Conservation (phyloP, 1,140 invertebrate species). For the Octopus bimaculoides region DNA sequence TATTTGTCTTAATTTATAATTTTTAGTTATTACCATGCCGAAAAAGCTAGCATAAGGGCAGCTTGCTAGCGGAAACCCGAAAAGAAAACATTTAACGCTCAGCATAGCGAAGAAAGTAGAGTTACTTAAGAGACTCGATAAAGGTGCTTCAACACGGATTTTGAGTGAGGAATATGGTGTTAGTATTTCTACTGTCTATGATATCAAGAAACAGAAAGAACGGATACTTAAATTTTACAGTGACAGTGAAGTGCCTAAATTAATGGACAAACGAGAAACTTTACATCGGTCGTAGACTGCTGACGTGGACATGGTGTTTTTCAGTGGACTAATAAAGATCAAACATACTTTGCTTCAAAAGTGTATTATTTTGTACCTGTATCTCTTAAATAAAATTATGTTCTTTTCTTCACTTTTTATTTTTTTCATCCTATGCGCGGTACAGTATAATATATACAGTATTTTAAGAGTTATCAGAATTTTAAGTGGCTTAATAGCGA, state of each 20-base stretch:
- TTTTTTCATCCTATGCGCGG: no score
- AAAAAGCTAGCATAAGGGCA: no score
- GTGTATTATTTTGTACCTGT: no score
- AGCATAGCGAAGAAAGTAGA: conserved; percentile 3
- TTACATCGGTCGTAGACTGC: background rate
- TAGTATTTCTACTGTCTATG: conserved; percentile 5
- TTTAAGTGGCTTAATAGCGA: no score
- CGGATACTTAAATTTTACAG: background rate
- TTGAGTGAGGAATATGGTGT: background rate
- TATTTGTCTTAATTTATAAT: no score
- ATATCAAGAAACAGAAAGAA: background rate
- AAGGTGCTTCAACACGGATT: background rate
- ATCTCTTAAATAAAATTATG: no score
- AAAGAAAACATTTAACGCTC: background rate
- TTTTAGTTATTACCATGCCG: no score
- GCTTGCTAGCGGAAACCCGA: background rate
- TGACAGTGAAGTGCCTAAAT: background rate
- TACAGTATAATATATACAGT: no score
- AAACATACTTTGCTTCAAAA: no score
- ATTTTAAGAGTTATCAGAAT: no score
- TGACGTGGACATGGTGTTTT: background rate
- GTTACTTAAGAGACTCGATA: background rate
- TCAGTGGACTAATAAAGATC: no score
- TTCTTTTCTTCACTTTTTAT: no score
- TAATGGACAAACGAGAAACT: background rate